Evolutionary conservation across 2,797 vertebrate genomes (phyloP), one percentile per base, ranked within the genome.

Genomic region (Odontamblyopus rebecca): DNA sequence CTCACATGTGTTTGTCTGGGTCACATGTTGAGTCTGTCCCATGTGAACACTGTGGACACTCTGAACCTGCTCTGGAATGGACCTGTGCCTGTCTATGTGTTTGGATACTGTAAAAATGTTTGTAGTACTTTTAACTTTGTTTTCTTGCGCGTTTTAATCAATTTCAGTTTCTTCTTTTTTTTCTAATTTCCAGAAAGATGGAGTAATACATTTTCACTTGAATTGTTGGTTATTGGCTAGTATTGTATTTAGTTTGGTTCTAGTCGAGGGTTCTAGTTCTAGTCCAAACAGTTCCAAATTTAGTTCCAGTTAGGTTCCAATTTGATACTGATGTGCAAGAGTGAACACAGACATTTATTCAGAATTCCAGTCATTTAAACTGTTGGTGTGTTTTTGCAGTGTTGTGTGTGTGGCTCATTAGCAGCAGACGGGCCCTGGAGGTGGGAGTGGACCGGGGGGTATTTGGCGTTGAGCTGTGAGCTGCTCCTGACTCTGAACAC

Each of bases 401-500:
- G 44, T 48, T 69, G 66, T 69, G 44, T 71, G 66, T 63, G 53
- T 61, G 73, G 69, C 50, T 38, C 74, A 66, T 64, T 78, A 67
- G 81, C 48, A 60, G 61, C 35, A 11, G 67, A 64, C 72, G 73
- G 74, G 78, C 68, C 74, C 75, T 70, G 81, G 86, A 78, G 80
- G 80, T 74, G 83, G 80, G 79, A 85, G 83, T 82, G 82, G 81
- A 4, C 6, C 6, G 80, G 71, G 71, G 85, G 81, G 83, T 88
- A 90, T 88, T 86, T 89, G 79, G 78, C 90, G 78, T 72, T 70
- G 83, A 75, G 78, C 76, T 88, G 87, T 61, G 74, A 88, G 71
- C 69, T 81, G 56, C 69, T 71, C 84, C 85, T 89, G 88, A 92
- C 87, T 89, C 83, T 79, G 77, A 75, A 85, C 82, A 82, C 86